Conservation (phyloP, 2,797 vertebrate genomes). For the Chloroceryle amazona region DNA sequence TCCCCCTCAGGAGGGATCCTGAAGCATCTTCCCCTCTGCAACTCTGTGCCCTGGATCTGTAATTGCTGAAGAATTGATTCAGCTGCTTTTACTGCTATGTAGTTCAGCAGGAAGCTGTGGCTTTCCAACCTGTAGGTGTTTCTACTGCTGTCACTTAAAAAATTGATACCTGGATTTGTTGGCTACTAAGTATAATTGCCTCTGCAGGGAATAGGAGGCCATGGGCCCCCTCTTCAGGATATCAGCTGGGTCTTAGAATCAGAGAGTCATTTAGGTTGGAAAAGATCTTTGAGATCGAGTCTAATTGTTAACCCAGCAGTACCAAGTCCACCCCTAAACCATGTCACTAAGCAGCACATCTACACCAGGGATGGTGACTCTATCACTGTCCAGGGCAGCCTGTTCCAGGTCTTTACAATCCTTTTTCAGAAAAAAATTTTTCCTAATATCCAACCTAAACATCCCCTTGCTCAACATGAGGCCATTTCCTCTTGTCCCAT, state of each 20-base stretch:
- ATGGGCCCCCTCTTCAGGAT: fast-evolving
- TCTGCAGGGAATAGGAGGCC: background rate
- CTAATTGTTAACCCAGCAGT: background rate
- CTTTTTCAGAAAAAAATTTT: background rate
- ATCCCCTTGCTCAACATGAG: background rate
- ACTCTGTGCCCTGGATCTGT: background rate
- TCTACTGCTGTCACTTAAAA: background rate
- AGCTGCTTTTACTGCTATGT: background rate
- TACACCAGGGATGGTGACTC: background rate
- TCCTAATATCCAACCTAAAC: background rate
- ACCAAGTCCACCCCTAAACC: background rate
- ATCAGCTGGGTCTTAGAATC: background rate
- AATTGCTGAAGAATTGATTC: background rate
- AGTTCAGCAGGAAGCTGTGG: background rate
- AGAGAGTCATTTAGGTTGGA: background rate
- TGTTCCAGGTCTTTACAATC: background rate
- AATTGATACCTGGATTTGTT: background rate
- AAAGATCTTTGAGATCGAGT: background rate
- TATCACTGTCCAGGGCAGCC: background rate
- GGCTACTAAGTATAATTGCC: background rate
- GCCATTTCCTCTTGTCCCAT: background rate
- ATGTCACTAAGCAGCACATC: background rate
- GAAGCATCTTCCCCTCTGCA: background rate
- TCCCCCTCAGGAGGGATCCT: background rate
- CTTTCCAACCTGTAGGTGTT: background rate